Conservation (phyloP, 2,797 vertebrate species). For the Chromis chromis region DNA sequence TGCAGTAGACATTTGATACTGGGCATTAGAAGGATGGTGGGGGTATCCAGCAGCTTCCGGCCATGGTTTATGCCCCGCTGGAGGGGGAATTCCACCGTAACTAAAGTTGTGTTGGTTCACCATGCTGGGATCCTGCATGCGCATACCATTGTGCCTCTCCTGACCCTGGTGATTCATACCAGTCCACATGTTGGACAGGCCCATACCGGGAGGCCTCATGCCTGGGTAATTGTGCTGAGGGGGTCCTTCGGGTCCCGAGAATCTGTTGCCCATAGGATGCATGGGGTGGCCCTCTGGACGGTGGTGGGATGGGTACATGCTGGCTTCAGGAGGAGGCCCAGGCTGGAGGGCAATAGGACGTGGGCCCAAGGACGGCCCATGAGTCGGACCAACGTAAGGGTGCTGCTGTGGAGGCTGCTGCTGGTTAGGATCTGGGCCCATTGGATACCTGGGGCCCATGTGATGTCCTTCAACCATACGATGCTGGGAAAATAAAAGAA, state of each 20-base stretch:
- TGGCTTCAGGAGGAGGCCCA: constrained; percentile 86
- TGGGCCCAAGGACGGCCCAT: constrained; percentile 86
- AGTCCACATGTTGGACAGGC: constrained; percentile 77
- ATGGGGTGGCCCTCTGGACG: constrained; percentile 81
- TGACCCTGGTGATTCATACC: constrained; percentile 79
- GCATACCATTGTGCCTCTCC: constrained; percentile 77
- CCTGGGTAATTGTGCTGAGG: constrained; percentile 77
- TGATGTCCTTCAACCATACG: constrained; percentile 85
- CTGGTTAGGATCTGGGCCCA: constrained; percentile 79
- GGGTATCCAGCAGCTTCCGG: constrained; percentile 85
- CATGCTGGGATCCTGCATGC: constrained; percentile 81
- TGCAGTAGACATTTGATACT: constrained; percentile 80
- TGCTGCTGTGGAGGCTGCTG: constrained; percentile 78
- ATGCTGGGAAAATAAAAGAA: constrained; percentile 75
- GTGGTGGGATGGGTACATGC: constrained; percentile 86
- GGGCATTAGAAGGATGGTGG: constrained; percentile 76
- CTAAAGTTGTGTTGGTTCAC: constrained; percentile 80
- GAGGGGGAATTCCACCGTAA: constrained; percentile 86
- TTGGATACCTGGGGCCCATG: constrained; percentile 83
- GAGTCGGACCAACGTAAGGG: constrained; percentile 86
- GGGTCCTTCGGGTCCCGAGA: constrained; percentile 74
- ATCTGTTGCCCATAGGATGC: constrained; percentile 76
- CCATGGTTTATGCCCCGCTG: constrained; percentile 88
- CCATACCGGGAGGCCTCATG: constrained; percentile 75
- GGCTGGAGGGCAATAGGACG: constrained; percentile 87